Conservation (phyloP, 2,797 vertebrate species). For the Hippocampus kuda region DNA sequence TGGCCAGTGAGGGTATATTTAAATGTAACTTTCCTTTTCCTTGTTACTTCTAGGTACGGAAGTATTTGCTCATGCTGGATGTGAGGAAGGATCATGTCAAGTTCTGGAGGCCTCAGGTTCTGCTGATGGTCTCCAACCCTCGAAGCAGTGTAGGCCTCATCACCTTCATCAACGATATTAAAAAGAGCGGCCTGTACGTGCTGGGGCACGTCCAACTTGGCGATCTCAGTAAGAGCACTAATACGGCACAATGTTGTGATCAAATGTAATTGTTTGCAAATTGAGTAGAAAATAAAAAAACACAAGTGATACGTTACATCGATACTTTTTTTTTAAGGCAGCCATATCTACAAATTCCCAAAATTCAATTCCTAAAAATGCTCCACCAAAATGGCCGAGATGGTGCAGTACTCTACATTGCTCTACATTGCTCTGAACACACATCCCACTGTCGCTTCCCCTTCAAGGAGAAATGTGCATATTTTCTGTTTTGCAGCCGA, state of each 20-base stretch:
- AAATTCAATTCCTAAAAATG: neutral
- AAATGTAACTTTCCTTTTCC: constrained; percentile 9
- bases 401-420: neutral
- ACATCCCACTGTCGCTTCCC: neutral
- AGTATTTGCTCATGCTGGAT: constrained; percentile 76
- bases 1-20: neutral
- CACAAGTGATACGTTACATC: neutral
- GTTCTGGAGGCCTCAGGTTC: constrained; percentile 78
- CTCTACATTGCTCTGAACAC: neutral
- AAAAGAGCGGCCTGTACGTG: constrained; percentile 78
- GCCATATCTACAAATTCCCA: neutral
- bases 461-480: neutral
- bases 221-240: constrained; percentile 64
- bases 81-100: constrained; percentile 79
- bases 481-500: neutral
- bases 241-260: neutral
- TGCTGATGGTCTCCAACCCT: constrained; percentile 75
- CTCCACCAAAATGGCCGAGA: neutral
- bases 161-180: constrained; percentile 76
- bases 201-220: constrained; percentile 73
- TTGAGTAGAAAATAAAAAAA: neutral
- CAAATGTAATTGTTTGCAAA: neutral
- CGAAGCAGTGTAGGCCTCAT: constrained; percentile 69
- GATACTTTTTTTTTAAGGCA: neutral
- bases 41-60: constrained; percentile 61